Base-by-base conservation (phyloP, 2,888 invertebrate genomes). In the Bugulina stolonifera region DNA sequence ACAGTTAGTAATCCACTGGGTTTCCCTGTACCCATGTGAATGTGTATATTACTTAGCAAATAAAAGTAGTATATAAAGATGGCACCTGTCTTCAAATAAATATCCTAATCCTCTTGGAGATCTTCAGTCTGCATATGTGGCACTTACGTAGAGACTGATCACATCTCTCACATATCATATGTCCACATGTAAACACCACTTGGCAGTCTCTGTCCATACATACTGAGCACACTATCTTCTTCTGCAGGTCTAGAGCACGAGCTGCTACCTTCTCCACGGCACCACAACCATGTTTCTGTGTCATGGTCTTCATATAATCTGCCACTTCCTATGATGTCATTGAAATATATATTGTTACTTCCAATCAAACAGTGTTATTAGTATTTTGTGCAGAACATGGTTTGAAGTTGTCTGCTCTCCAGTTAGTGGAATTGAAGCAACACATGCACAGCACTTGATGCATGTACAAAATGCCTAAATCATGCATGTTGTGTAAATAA, bases 81-180 rank as follows among this genome's bases (percentile, higher is more conserved):
- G 18, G 5, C 5, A 57, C 57, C 57, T 57, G 23, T 23, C 52
- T 10, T 25, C 27, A 64, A 3, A 64, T 64, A 64, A 64, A 64
- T 32, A 64, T 64, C 32, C 32, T 64, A 14, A 64, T 27, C 22
- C 64, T 22, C 32, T 27, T 22, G 2, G 32, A 32, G 2, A 64
- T 64, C n/a, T 64, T 64, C 64, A 64, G 14, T 64, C 64, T 2
- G 27, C 64, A 64, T 3, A 64, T 64, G 32, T 64, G 64, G n/a
- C 64, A 64, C 32, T 64, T 64, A 14, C 34, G 22, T 34, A 64
- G n/a, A 27, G 22, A 25, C 18, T 25, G 64, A 27, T 64, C 64
- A 64, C 64, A 64, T 14, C 64, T 64, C 5, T 29, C 64, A 64
- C 64, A 64, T 22, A 64, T 64, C 64, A 64, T 64, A 32, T 64